A percentile compares a stretch with the other conserved stretches of the same genome.
Evolutionary conservation across 2,113 vertebrate genomes (phyloP).

Genomic region (Lophius piscatorius): DNA sequence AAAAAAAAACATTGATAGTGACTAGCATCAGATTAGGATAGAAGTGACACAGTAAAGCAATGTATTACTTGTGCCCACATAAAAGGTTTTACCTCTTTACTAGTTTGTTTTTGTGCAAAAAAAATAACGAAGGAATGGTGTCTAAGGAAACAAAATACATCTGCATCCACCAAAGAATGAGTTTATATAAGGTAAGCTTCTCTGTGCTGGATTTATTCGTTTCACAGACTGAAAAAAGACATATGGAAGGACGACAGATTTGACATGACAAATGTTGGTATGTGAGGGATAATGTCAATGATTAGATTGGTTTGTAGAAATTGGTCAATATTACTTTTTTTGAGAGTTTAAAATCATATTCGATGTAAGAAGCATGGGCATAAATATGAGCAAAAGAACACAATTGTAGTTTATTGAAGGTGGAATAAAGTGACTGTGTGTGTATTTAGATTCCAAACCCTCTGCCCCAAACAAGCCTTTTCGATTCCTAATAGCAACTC

Average conservation of each 20-base stretch:
- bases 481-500: slow-evolving; percentile 17
- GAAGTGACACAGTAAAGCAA: slow-evolving; percentile 65
- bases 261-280: not conserved
- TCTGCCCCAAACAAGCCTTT: not conserved
- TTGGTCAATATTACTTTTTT: not conserved
- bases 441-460: slow-evolving; percentile 4
- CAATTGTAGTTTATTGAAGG: not conserved
- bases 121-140: slow-evolving; percentile 5
- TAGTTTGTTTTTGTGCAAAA: slow-evolving; percentile 49
- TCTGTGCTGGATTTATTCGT: not conserved
- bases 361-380: not conserved
- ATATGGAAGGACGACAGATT: not conserved
- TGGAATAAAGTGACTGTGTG: not conserved
- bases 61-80: slow-evolving; percentile 62
- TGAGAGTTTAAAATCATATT: not conserved
- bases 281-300: not conserved
- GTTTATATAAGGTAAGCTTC: not conserved
- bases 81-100: slow-evolving; percentile 44
- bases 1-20: slow-evolving; percentile 64
- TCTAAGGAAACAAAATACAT: not conserved
- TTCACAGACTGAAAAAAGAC: not conserved
- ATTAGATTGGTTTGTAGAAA: not conserved
- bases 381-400: slow-evolving; percentile 13
- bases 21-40: slow-evolving; percentile 64
- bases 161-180: not conserved